phyloP scores from a whole-genome alignment of 2,113 vertebrate genomes.

The Cavia porcellus region DNA sequence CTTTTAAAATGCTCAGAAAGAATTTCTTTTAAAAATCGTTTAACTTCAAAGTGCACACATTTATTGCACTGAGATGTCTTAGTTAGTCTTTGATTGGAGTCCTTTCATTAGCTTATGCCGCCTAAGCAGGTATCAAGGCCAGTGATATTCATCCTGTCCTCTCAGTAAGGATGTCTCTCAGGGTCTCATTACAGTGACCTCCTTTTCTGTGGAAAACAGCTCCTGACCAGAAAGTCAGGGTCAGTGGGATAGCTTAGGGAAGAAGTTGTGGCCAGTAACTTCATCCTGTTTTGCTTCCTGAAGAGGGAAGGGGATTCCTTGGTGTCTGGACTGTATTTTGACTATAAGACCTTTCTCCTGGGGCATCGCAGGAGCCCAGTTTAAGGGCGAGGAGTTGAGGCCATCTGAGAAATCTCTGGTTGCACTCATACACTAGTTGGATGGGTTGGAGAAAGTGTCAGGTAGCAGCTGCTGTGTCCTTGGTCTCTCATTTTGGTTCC shows the following conservation, averaged over 20 bases:
- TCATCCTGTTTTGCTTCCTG: background rate
- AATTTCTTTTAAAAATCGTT: background rate
- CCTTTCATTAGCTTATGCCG: background rate
- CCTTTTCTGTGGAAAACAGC: background rate
- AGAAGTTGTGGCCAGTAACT: background rate
- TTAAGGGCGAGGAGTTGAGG: background rate
- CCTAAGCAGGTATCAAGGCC: background rate
- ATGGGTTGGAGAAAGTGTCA: background rate
- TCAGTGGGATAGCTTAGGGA: background rate
- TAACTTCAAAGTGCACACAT: background rate
- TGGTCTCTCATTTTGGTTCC: accelerated
- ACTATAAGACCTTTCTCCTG: background rate
- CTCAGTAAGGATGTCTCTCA: accelerated
- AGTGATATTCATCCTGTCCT: background rate
- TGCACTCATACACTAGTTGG: no score
- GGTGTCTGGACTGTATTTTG: background rate
- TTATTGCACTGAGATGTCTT: background rate
- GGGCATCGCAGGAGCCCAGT: background rate
- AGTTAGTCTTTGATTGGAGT: background rate
- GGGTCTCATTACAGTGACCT: background rate
- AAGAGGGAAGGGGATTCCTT: background rate
- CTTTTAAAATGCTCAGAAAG: conserved; percentile 21
- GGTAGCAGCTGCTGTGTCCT: background rate
- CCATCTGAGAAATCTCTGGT: background rate
- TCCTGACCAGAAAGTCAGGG: accelerated